Percentiles rank a stretch among this genome's conserved stretches.
phyloP scores from a whole-genome alignment of 2,113 vertebrate genomes.

The Chionis minor region DNA sequence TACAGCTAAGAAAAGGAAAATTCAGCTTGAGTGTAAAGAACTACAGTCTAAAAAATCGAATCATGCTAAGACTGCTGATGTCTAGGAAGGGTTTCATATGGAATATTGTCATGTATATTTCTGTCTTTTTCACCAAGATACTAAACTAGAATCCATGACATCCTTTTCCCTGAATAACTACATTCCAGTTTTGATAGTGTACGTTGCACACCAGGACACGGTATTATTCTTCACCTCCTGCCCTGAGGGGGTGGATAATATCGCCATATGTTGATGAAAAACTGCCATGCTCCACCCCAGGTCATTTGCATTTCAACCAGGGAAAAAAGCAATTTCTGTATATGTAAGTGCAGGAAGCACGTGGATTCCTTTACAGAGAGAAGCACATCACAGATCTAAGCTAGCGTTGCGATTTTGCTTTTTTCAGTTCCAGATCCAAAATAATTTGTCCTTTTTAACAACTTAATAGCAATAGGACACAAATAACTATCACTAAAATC shows the following conservation, averaged over 20 bases:
- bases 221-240: neutral
- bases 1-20: neutral
- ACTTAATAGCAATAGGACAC: neutral
- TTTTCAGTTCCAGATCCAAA: neutral
- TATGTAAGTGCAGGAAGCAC: neutral
- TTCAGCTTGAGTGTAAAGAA: neutral
- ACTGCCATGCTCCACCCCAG: neutral
- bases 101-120: neutral
- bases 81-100: neutral
- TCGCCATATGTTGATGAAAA: neutral
- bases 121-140: neutral
- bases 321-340: neutral
- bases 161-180: neutral
- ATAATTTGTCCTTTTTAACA: neutral
- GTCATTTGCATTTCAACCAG: neutral
- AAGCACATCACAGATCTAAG: neutral
- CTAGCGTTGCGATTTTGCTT: neutral
- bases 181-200: neutral
- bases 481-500: neutral
- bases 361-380: neutral
- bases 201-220: neutral
- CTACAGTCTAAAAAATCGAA: neutral
- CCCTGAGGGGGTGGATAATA: neutral
- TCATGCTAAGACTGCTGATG: neutral
- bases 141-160: neutral